Evolutionary conservation across 2,113 vertebrate species (phyloP), one percentile per base, ranked within the genome.

Genomic region (Scopus umbretta): DNA sequence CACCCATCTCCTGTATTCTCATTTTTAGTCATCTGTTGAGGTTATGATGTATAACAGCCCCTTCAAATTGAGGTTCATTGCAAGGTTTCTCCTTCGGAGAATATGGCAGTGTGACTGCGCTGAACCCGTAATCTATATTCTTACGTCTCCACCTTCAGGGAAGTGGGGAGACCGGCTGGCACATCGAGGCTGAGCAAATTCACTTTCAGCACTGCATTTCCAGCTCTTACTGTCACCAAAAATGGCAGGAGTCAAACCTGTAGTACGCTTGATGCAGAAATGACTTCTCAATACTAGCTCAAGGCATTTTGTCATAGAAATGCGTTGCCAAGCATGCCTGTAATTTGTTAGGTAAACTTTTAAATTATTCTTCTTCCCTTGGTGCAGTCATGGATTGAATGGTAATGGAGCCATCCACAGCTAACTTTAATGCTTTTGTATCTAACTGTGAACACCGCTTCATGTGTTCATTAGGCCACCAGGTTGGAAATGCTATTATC

Each of bases 121-220:
- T 96, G 87, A 97, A 47, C 92, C 86, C 25, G 7, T 92, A 67
- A 95, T 93, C 91, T 91, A 3, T 86, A 3, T 86, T 90, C 84
- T 91, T 71, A 65, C 90, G 52, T 90, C 76, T 68, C 63, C 63
- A 68, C 89, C 91, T 87, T 89, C 42, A 66, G 91, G 89, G 90
- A 82, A 83, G 6, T 2, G 5, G 73, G 49, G 62, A 75, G 25
- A 81, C 73, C 23, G 58, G 76, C 84, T 96, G 92, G 91, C 93
- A 58, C 58, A 25, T 52, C 11, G 10, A 4, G 25, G 61, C 85
- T 83, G 92, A 91, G 70, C 83, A 47, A 61, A 30, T 67, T 89
- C 88, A 12, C 92, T 88, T 86, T 80, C 88, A 79, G 84, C 90
- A 30, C 86, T 40, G 61, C 65, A 9, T 56, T 26, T 26, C 79